These are phyloP conservation scores for Crocuta crocuta DNA, from an alignment of 2,113 vertebrate genomes.

Conservation along the genomic window DNA sequence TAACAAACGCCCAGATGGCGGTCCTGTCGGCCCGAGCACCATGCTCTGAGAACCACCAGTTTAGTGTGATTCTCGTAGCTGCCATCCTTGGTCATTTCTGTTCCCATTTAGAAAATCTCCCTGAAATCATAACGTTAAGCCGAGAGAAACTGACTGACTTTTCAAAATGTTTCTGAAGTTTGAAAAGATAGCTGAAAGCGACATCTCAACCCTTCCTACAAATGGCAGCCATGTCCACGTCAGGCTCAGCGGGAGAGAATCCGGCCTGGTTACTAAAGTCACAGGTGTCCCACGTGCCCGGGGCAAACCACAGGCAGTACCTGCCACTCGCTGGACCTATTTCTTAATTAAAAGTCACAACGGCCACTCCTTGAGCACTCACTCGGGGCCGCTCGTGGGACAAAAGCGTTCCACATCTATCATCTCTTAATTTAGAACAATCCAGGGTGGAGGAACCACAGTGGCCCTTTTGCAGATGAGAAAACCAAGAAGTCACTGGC, in stretches of 20 bases:
- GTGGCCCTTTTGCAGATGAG: background rate
- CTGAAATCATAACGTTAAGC: background rate
- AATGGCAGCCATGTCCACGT: background rate
- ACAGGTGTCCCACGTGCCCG: background rate
- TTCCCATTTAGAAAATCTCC: background rate
- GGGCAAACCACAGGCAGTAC: background rate
- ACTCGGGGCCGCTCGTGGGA: background rate
- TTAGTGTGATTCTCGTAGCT: background rate
- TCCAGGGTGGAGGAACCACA: background rate
- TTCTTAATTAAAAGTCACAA: background rate
- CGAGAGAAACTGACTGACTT: background rate
- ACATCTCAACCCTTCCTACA: background rate
- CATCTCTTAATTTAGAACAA: background rate
- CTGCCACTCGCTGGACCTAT: background rate
- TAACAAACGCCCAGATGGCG: background rate
- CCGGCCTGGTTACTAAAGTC: no score
- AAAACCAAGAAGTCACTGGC: background rate
- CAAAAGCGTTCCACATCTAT: background rate
- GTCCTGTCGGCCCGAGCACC: accelerated
- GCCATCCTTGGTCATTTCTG: background rate
- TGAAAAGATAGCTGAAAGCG: background rate
- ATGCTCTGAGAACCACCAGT: background rate
- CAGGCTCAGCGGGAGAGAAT: background rate
- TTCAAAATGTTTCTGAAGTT: background rate
- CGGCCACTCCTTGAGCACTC: background rate